These are phyloP conservation scores for Neomonachus schauinslandi DNA, from an alignment of 2,113 vertebrate species.

Conservation along the genomic window DNA sequence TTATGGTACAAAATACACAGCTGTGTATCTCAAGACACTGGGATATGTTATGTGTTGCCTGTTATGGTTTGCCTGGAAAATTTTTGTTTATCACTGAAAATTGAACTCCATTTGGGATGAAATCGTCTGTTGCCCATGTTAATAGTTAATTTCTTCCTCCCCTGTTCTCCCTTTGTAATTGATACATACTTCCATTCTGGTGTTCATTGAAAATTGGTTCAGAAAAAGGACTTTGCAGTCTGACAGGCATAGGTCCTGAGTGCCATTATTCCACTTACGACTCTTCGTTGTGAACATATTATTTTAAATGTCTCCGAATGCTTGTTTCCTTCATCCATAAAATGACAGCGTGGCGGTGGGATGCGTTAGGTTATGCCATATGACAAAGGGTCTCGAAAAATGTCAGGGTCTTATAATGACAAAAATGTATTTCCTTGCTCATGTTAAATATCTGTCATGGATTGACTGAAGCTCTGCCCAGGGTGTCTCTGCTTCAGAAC, in stretches of 20 bases:
- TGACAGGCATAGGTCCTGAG: not conserved
- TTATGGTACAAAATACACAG: not conserved
- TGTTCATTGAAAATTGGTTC: not conserved
- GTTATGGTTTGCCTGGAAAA: not conserved
- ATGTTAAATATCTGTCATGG: not conserved
- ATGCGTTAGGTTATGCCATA: not conserved
- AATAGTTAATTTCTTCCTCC: not conserved
- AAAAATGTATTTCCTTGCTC: not conserved
- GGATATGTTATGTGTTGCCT: not conserved
- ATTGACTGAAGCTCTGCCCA: not conserved
- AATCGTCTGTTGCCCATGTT: not conserved
- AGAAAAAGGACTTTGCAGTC: not conserved
- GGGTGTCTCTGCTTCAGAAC: not conserved
- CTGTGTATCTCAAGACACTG: not conserved
- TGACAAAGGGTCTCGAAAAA: not conserved
- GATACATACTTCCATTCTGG: not conserved
- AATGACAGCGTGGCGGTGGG: not conserved
- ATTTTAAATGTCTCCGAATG: not conserved
- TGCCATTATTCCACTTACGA: not conserved
- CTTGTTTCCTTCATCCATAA: not conserved
- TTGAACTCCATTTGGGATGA: not conserved
- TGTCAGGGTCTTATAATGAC: not conserved
- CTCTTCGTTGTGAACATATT: not conserved
- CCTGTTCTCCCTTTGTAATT: not conserved
- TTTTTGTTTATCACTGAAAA: not conserved